These are phyloP conservation scores for Ciconia nigra DNA, from an alignment of 2,797 vertebrate genomes.

Conservation along the genomic window DNA sequence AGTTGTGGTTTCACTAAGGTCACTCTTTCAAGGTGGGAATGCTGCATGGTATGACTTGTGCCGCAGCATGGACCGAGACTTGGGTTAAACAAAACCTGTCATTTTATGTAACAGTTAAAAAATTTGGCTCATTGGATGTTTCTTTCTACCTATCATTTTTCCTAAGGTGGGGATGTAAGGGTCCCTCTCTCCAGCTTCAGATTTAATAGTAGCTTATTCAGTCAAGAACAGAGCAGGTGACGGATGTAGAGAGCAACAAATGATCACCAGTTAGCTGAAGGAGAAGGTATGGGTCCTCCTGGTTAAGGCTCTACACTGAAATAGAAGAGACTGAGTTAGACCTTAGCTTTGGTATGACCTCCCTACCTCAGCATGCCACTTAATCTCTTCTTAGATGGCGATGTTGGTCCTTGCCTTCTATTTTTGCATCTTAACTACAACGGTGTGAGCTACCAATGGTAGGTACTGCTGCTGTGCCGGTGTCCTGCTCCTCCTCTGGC, in stretches of 20 bases:
- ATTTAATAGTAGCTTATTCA: neutral
- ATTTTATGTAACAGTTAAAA: neutral
- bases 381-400: neutral
- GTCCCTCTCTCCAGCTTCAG: neutral
- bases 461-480: neutral
- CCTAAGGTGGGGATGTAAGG: neutral
- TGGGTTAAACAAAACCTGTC: neutral
- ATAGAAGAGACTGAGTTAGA: neutral
- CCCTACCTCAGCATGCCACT: neutral
- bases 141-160: neutral
- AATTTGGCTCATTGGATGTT: neutral
- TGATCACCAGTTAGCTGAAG: neutral
- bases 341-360: neutral
- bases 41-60: neutral
- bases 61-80: neutral
- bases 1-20: neutral
- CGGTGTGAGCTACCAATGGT: fast-evolving
- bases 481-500: neutral
- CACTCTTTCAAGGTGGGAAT: neutral
- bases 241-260: neutral
- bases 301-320: neutral
- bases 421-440: neutral
- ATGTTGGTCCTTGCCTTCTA: neutral
- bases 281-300: neutral
- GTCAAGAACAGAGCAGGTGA: neutral